phyloP scores from a whole-genome alignment of 2,113 vertebrate genomes.

The Stigmatopora nigra region DNA sequence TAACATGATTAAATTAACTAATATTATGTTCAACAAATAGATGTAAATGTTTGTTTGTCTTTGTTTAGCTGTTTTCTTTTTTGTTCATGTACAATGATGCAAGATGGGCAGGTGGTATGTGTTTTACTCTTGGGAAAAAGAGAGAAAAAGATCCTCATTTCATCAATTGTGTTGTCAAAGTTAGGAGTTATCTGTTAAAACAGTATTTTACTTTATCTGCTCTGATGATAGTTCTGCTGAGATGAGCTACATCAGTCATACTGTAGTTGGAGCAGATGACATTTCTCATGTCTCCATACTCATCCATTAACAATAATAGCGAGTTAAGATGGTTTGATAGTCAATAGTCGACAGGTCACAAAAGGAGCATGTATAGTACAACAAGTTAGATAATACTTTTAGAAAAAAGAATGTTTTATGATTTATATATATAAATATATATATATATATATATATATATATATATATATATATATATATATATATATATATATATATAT shows the following conservation, averaged over 20 bases:
- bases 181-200: neutral
- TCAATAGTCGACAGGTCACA: slow-evolving; percentile 63
- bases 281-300: slow-evolving; percentile 12
- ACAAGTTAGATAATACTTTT: slow-evolving; percentile 75
- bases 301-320: slow-evolving; percentile 70
- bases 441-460: no score
- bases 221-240: neutral
- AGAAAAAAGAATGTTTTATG: slow-evolving; percentile 60
- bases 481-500: slow-evolving; percentile 15
- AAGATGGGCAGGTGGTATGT: neutral
- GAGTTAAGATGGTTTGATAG: slow-evolving; percentile 67
- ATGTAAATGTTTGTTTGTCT: neutral
- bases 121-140: neutral
- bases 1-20: neutral
- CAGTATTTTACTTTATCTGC: neutral
- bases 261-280: slow-evolving; percentile 20
- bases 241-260: slow-evolving; percentile 28
- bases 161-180: neutral
- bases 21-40: neutral
- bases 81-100: neutral
- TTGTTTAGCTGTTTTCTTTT: neutral
- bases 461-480: slow-evolving; percentile 2
- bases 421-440: slow-evolving; percentile 71
- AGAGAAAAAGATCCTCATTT: neutral
- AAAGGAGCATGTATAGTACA: slow-evolving; percentile 56